Evolutionary conservation across 1,140 invertebrate species (phyloP).

Genomic region (Adelges cooleyi): DNA sequence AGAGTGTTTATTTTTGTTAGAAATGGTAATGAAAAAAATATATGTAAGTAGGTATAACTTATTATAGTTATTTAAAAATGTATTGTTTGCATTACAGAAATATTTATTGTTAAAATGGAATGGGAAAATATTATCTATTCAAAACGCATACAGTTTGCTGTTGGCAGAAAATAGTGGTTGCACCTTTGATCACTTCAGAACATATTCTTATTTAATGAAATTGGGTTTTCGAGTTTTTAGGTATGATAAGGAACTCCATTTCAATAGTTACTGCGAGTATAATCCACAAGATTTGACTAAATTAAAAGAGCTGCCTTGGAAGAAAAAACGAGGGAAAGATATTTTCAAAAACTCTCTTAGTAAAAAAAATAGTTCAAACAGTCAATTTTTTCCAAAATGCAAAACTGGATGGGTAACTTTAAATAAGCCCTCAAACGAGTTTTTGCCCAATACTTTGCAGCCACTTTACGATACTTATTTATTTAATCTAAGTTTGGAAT

Average conservation of each 20-base stretch:
- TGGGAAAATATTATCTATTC: constrained; percentile 36
- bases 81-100: constrained; percentile 42
- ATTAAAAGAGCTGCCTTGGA: not conserved
- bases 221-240: constrained; percentile 41
- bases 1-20: constrained; percentile 49
- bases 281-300: not conserved
- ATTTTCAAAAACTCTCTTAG: too few species aligned
- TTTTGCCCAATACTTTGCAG: not conserved
- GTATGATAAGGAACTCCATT: constrained; percentile 24
- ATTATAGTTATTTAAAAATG: too few species aligned
- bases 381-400: not conserved
- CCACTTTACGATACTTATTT: not conserved
- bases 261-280: not conserved
- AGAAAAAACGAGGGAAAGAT: too few species aligned
- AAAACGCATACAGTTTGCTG: constrained; percentile 49
- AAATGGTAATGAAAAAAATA: constrained; percentile 49
- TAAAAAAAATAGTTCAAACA: too few species aligned
- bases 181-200: constrained; percentile 46
- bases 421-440: not conserved
- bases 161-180: constrained; percentile 41
- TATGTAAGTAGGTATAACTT: too few species aligned
- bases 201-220: constrained; percentile 48
- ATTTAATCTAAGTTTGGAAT: not conserved
- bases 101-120: constrained; percentile 42
- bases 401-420: not conserved